Conservation (phyloP, 2,113 vertebrate genomes). For the Aegypius monachus region DNA sequence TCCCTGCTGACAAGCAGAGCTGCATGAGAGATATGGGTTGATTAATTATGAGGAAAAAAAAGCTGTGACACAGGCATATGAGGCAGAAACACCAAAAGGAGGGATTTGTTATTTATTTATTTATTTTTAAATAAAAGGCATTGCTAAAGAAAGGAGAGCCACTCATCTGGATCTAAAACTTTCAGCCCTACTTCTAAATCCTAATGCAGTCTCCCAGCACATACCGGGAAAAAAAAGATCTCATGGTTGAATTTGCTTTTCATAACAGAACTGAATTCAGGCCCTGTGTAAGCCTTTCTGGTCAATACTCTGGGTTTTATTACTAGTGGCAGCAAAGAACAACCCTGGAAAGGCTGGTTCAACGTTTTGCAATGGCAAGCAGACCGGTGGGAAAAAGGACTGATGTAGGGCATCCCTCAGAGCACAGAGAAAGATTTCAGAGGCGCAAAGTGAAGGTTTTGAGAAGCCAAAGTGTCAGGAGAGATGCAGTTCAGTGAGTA, state of each 20-base stretch:
- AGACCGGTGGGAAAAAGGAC: background rate
- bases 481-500: background rate
- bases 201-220: background rate
- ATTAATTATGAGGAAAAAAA: slow-evolving; percentile 56
- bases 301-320: background rate
- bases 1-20: slow-evolving; percentile 35
- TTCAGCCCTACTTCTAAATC: background rate
- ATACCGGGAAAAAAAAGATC: background rate
- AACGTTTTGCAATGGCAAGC: fast-evolving
- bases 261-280: background rate
- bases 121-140: slow-evolving; percentile 10
- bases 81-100: slow-evolving; percentile 34
- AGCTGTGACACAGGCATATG: slow-evolving; percentile 23
- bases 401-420: background rate
- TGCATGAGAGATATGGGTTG: slow-evolving; percentile 32
- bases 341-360: background rate
- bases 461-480: background rate
- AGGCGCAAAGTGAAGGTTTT: background rate
- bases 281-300: background rate
- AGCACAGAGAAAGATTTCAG: background rate
- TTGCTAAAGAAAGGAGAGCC: background rate
- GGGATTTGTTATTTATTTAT: background rate
- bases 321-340: background rate
- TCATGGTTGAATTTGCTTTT: background rate
- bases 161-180: background rate